phyloP scores from a whole-genome alignment of 2,888 invertebrate genomes.

The Cheilosia vernalis region DNA sequence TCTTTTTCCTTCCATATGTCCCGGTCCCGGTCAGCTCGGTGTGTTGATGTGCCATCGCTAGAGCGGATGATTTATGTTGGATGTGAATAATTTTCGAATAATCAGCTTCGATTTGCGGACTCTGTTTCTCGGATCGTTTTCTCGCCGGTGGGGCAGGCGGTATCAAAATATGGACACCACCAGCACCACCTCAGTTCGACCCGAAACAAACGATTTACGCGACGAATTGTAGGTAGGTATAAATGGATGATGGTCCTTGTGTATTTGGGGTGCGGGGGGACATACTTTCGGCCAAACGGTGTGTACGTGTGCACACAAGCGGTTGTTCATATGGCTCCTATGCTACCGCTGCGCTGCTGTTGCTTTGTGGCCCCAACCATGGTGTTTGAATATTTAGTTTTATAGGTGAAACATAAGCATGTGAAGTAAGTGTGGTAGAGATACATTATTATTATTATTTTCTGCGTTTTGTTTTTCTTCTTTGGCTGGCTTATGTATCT shows the following conservation, averaged over 20 bases:
- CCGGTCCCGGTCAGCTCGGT: slow-evolving; percentile 7
- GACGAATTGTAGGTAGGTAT: slow-evolving; percentile 56
- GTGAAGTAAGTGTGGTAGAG: slow-evolving; percentile 70
- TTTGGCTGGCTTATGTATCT: slow-evolving; percentile 6
- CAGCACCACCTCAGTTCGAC: slow-evolving; percentile 42
- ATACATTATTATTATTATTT: slow-evolving; percentile 70
- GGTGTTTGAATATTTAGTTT: slow-evolving; percentile 73
- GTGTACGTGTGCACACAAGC: slow-evolving; percentile 59
- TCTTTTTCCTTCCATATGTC: slow-evolving; percentile 40
- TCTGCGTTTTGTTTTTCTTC: slow-evolving; percentile 21
- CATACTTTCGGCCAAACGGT: slow-evolving; percentile 51
- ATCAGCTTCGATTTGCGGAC: slow-evolving; percentile 73
- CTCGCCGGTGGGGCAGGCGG: neutral
- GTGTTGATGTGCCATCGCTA: slow-evolving; percentile 68
- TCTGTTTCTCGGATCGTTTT: slow-evolving; percentile 63
- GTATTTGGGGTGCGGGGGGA: neutral
- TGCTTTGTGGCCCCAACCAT: slow-evolving; percentile 6
- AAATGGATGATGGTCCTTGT: slow-evolving; percentile 50
- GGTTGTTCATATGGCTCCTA: slow-evolving; percentile 54
- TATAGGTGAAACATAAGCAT: slow-evolving; percentile 74
- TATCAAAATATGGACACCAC: slow-evolving; percentile 49
- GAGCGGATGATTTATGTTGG: slow-evolving; percentile 73
- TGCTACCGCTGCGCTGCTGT: neutral
- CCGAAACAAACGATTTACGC: slow-evolving; percentile 69
- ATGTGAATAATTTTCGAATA: slow-evolving; percentile 74